These are phyloP conservation scores for Germaria angustata DNA, from an alignment of 2,888 invertebrate species.

Conservation along the genomic window DNA sequence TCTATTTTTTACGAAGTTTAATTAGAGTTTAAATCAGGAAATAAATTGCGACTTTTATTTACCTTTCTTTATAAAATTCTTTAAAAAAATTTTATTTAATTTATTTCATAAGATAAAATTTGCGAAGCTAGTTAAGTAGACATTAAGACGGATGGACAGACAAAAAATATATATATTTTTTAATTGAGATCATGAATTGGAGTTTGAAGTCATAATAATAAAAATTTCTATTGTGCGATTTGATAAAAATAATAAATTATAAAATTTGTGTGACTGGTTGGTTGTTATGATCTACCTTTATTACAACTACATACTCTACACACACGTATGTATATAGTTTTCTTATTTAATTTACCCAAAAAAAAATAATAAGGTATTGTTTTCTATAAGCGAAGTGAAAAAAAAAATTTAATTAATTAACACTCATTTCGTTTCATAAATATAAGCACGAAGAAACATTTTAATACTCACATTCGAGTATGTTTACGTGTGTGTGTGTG, in stretches of 20 bases:
- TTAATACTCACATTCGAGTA: not conserved
- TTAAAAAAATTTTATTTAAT: too few species aligned
- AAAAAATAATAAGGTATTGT: conserved; percentile 25
- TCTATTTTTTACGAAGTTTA: too few species aligned
- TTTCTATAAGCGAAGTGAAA: conserved; percentile 18
- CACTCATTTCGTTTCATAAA: conserved; percentile 54
- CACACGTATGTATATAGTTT: conserved; percentile 3
- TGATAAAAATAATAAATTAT: conserved; percentile 25
- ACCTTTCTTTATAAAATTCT: not conserved
- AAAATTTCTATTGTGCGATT: conserved; percentile 31
- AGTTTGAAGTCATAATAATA: conserved; percentile 23
- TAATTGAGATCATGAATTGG: conserved; percentile 21
- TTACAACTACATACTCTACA: too few species aligned
- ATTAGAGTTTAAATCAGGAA: not conserved
- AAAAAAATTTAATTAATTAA: conserved; percentile 49
- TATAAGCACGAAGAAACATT: conserved; percentile 19
- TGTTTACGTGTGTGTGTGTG: not conserved
- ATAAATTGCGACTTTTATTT: not conserved
- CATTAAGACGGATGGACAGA: not conserved
- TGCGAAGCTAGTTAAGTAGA: not conserved
- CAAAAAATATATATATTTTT: not conserved
- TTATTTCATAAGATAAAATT: not conserved
- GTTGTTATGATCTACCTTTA: conserved; percentile 5
- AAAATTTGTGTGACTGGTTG: conserved; percentile 32
- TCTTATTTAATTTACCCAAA: not conserved